Base-by-base conservation (phyloP, 2,797 vertebrate genomes). In the Syncerus caffer region DNA sequence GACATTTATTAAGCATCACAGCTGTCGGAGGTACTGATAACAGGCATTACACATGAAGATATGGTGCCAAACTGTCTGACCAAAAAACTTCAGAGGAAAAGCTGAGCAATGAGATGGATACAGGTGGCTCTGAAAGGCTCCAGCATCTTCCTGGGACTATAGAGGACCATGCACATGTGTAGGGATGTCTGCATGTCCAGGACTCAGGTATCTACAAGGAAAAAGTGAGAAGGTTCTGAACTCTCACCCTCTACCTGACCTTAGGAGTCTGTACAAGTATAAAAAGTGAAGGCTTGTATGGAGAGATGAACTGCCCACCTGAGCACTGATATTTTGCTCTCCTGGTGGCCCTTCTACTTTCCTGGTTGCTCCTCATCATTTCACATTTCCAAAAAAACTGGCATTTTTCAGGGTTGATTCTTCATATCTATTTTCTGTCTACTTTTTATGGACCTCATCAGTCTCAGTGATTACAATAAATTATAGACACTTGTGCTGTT, bases 141-240 rank as follows among this genome's bases (percentile, higher is more conserved):
- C 23, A 27, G 13, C n/a, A 55, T 16, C 14, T 38, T 83, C 80
- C 80, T 83, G 80, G 80, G 51, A 16, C 55, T 57, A 10, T 1
- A 83, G 53, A 16, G n/a, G 53, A 38, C 53, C n/a, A 27, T 15
- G 13, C 0, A 0, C n/a, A 10, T 17, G 21, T 0, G 13, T 27
- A 83, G n/a, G n/a, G 50, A 15, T 53, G 19, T 2, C 27, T 50
- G 45, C 45, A 47, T 79, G 29, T 53, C 31, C 50, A 53, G 50
- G 21, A 38, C n/a, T 38, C 10, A 0, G 19, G 13, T 34, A 27
- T 38, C 79, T 82, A 34, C 19, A 34, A 34, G n/a, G 17, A 38
- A 38, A 38, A 15, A 34, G 34, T 15, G 21, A 55, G n/a, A 83
- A 9, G 21, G n/a, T 55, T 57, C 21, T 25, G n/a, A 25, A 34